phyloP scores from a whole-genome alignment of 2,113 vertebrate genomes.

The Cairina moschata region DNA sequence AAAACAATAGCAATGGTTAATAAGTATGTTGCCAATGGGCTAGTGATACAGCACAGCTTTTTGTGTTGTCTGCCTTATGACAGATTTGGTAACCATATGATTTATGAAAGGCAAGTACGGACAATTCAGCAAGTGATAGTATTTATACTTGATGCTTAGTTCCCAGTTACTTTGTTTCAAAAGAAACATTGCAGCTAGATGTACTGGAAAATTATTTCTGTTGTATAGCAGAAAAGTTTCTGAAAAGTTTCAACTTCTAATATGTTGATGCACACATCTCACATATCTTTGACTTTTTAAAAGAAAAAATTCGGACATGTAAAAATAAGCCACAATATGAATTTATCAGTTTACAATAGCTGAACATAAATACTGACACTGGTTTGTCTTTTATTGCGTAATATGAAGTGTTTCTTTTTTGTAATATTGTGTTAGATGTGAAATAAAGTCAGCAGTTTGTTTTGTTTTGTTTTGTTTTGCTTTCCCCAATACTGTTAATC shows the following conservation, averaged over 20 bases:
- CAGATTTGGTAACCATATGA: slow-evolving; percentile 71
- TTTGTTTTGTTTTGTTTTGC: neutral
- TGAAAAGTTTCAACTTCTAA: slow-evolving; percentile 7
- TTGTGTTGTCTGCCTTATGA: slow-evolving; percentile 67
- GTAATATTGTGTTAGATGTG: neutral
- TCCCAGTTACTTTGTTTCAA: slow-evolving; percentile 68
- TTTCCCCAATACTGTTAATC: neutral
- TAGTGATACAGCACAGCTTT: slow-evolving; percentile 32
- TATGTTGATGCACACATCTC: neutral
- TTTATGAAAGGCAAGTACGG: slow-evolving; percentile 75
- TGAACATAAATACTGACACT: neutral
- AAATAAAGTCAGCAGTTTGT: neutral
- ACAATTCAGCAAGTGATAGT: slow-evolving; percentile 60
- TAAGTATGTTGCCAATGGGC: neutral
- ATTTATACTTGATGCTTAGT: slow-evolving; percentile 72
- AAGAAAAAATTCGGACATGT: neutral
- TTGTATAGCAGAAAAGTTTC: neutral
- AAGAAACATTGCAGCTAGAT: slow-evolving; percentile 65
- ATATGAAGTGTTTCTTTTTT: neutral
- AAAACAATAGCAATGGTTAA: slow-evolving; percentile 64
- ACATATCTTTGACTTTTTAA: neutral
- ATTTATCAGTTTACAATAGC: neutral
- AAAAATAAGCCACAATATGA: neutral
- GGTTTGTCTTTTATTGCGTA: neutral
- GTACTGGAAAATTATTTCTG: neutral